Base-by-base conservation (phyloP, 2,888 invertebrate genomes). In the Mactromeris polynyma region DNA sequence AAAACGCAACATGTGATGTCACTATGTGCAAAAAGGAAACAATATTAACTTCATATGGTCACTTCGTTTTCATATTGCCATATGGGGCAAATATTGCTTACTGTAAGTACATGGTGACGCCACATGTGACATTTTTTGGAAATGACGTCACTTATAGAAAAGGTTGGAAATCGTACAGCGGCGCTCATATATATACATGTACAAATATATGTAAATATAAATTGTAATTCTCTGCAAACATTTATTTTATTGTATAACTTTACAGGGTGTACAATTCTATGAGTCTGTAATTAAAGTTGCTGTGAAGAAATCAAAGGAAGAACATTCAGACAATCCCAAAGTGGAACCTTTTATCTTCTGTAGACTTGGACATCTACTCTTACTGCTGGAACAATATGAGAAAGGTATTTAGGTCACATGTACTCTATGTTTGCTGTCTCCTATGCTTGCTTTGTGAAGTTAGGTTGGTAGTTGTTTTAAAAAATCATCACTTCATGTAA, bases 291-390 rank as follows among this genome's bases (percentile, higher is more conserved):
- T 95, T 38, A 93, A 98, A 96, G 97, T 99, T 94, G 98, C 99
- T 96, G 97, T 98, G 91, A 92, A 91, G 77, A 86, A 88, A 21
- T 83, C 87, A 14, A 90, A 87, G 38, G 90, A 89, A 78, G 90
- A 88, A 26, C 81, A 88, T 38, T n/a, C 36, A 19, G 87, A 83
- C 77, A 92, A 91, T 31, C 86, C 87, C 36, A 81, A 83, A 38
- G 84, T 95, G 11, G 95, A 96, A 73, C 98, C 98, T 0, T 98
- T 98, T 96, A 98, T 99, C 2, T 99, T 98, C 97, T 98, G 99
- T 96, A 99, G 99, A 97, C 97, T 99, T 85, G 99, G 99, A 2
- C 99, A 99, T 97, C 98, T 99, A 95, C 98, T 99, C 97, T 97
- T 99, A 51, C 97, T 99, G 1, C 97, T 99, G 31, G 99, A 99